A percentile compares a stretch with the other conserved stretches of the same genome.
Evolutionary conservation across 1,140 invertebrate species (phyloP).

Genomic region (Penaeus vannamei): DNA sequence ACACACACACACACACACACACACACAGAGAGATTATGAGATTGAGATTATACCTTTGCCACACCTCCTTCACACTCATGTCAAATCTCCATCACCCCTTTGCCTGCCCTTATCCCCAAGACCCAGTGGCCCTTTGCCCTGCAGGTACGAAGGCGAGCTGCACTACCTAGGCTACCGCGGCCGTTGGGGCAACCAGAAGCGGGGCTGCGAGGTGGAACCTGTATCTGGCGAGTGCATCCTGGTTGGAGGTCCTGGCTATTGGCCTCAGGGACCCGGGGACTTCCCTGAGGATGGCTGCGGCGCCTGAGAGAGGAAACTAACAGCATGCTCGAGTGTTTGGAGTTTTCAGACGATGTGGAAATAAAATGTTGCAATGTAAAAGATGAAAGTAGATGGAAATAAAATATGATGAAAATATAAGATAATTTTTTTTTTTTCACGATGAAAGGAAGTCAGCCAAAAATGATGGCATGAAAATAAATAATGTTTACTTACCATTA

Average conservation of each 20-base stretch:
- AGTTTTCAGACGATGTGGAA: not conserved
- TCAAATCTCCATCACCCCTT: not conserved
- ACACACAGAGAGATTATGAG: too few species aligned
- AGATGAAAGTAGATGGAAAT: too few species aligned
- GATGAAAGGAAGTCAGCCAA: too few species aligned
- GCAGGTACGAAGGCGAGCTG: constrained; percentile 1
- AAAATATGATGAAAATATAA: too few species aligned
- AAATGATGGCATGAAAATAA: too few species aligned
- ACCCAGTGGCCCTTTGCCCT: too few species aligned
- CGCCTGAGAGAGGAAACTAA: not conserved
- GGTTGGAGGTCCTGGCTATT: constrained; percentile 6
- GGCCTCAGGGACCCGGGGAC: constrained; percentile 13
- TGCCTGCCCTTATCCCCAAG: not conserved
- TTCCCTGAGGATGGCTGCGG: constrained; percentile 29
- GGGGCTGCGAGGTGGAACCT: constrained; percentile 7
- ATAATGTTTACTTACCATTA: too few species aligned
- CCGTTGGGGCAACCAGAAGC: constrained; percentile 40
- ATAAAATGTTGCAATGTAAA: not conserved
- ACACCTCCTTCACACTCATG: not conserved
- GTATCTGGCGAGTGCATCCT: constrained; percentile 46
- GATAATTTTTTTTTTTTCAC: too few species aligned
- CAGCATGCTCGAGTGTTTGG: not conserved
- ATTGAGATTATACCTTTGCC: too few species aligned
- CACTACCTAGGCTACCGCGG: constrained; percentile 48
- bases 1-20: too few species aligned